phyloP scores from a whole-genome alignment of 2,888 invertebrate genomes.

The Agriopis aurantiaria region DNA sequence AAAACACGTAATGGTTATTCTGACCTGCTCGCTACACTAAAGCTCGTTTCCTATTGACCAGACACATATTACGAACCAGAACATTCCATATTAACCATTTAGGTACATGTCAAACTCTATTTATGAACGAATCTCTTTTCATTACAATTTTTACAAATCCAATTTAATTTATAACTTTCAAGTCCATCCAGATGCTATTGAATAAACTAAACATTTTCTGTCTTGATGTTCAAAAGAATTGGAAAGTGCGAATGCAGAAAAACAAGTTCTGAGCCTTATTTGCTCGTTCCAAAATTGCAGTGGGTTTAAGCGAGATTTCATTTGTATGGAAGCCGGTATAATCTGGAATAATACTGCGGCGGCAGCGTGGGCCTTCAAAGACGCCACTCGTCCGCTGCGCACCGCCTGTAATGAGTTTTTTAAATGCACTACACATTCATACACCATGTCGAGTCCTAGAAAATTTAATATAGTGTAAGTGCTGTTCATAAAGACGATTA shows the following conservation, averaged over 20 bases:
- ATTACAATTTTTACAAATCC: too few relatives aligned
- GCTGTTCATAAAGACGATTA: slow-evolving; percentile 59
- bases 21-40: slow-evolving; percentile 70
- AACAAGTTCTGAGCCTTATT: slow-evolving; percentile 83
- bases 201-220: slow-evolving; percentile 40
- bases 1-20: slow-evolving; percentile 80
- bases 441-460: slow-evolving; percentile 70
- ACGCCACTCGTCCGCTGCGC: slow-evolving; percentile 82
- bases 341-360: slow-evolving; percentile 85
- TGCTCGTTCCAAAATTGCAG: slow-evolving; percentile 84
- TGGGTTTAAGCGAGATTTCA: slow-evolving; percentile 86
- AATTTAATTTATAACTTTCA: neutral
- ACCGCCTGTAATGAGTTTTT: slow-evolving; percentile 85
- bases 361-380: slow-evolving; percentile 83
- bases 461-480: slow-evolving; percentile 70
- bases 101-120: neutral
- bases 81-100: neutral
- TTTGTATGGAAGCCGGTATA: slow-evolving; percentile 85
- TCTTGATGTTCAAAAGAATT: slow-evolving; percentile 66
- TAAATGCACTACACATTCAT: slow-evolving; percentile 83
- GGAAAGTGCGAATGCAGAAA: slow-evolving; percentile 79
- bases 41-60: slow-evolving; percentile 66
- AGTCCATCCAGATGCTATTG: slow-evolving; percentile 1
- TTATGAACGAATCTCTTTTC: too few relatives aligned
- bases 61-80: slow-evolving; percentile 40